A percentile compares a stretch with the other conserved stretches of the same genome.
Conservation (phyloP, 2,888 invertebrate species). For the Digitonthophagus gazella region DNA sequence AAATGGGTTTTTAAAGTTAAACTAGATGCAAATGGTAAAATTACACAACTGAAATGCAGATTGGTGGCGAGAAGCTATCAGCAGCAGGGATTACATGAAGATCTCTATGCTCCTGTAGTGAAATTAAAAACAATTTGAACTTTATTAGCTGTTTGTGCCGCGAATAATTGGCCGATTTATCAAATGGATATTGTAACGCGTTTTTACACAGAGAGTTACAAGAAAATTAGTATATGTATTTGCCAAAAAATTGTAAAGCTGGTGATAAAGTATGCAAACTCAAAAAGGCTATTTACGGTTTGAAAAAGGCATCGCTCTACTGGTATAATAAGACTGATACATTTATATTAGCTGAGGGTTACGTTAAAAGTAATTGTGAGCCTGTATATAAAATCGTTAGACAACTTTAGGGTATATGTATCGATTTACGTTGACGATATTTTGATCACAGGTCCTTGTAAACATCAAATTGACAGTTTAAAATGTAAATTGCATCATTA, state of each 20-base stretch:
- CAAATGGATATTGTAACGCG: conserved; percentile 17
- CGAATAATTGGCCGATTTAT: conserved; percentile 19
- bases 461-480: conserved; percentile 13
- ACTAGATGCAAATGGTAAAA: conserved; percentile 18
- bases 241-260: conserved; percentile 19
- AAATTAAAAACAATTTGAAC: conserved; percentile 18
- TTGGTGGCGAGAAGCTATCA: conserved; percentile 20
- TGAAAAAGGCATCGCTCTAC: conserved; percentile 22
- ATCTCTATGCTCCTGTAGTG: conserved; percentile 19
- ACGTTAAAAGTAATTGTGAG: conserved; percentile 18
- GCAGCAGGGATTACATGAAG: conserved; percentile 12
- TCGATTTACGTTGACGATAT: conserved; percentile 19
- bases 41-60: conserved; percentile 17
- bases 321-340: conserved; percentile 22
- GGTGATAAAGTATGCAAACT: conserved; percentile 20
- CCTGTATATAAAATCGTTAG: conserved; percentile 5
- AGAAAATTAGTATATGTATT: conserved; percentile 9
- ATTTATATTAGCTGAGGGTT: conserved; percentile 20
- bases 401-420: neutral
- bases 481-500: conserved; percentile 12
- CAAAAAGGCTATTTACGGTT: conserved; percentile 21
- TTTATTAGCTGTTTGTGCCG: conserved; percentile 19
- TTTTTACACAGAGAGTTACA: neutral
- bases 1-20: conserved; percentile 11
- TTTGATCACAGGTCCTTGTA: conserved; percentile 19